Evolutionary conservation across 2,113 vertebrate genomes (phyloP), one percentile per base, ranked within the genome.

Genomic region (Hystrix cristata): DNA sequence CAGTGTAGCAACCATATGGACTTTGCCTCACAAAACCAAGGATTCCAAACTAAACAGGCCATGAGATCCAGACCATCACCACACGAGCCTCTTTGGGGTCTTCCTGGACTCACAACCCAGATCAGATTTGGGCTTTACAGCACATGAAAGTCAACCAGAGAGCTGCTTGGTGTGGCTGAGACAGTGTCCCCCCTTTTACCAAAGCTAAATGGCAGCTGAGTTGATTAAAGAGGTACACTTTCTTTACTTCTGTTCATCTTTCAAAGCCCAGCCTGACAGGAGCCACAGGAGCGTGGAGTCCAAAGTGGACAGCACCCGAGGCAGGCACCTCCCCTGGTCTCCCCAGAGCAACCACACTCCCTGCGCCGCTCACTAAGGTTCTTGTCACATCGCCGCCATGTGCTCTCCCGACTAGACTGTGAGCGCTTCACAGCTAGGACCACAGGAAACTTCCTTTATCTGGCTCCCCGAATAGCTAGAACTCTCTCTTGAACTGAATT

Each of bases 81-180:
- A 69, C 48, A 55, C n/a, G 62, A 57, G 64, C 71, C 81, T 25
- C 15, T 31, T 67, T 7, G n/a, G 13, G 23, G 21, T 71, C 13
- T 91, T 76, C 51, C 74, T 82, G 12, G 34, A 55, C 69, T 91
- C 71, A 31, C 55, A 94, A 27, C 18, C 38, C 64, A 65, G 29
- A 25, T 92, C 16, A 96, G 64, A 29, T 64, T 87, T n/a, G 72
- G 46, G 46, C 88, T 91, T 92, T 64, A 90, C 8, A 86, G 34
- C 53, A n/a, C 59, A 72, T 64, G 86, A 93, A 80, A 90, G n/a
- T 81, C 34, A 53, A 95, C n/a, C 19, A 84, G 48, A 88, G 64
- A 76, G 48, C 15, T 46, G 9, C 19, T n/a, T 90, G 16, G 11
- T 93, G 34, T 57, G 25, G 25, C 46, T 60, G 31, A 43, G n/a